These are phyloP conservation scores for Polyommatus iphigenia DNA, from an alignment of 2,888 invertebrate genomes.

Conservation along the genomic window DNA sequence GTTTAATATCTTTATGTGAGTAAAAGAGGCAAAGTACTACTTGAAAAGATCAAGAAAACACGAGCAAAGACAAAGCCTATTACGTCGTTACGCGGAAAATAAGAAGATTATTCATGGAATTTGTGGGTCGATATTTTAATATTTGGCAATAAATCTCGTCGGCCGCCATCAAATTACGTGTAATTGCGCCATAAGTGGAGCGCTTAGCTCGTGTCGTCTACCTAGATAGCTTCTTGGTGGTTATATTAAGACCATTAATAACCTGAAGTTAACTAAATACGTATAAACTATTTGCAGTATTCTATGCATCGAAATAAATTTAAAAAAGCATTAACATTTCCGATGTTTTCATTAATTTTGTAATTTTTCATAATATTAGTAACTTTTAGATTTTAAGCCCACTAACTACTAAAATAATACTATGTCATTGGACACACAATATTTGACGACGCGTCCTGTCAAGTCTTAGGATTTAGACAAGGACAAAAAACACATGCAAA, in stretches of 20 bases:
- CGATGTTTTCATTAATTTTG: too few relatives aligned
- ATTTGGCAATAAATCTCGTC: constrained; percentile 30
- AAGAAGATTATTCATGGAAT: neutral
- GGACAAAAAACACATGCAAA: neutral
- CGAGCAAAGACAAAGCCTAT: neutral
- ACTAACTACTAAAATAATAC: too few relatives aligned
- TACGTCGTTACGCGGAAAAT: neutral
- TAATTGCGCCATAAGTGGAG: constrained; percentile 58
- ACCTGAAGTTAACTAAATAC: neutral
- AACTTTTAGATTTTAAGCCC: too few relatives aligned
- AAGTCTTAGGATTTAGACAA: neutral
- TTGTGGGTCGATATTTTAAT: constrained; percentile 21
- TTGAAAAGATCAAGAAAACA: neutral
- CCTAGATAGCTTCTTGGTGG: neutral
- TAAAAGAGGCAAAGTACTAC: neutral
- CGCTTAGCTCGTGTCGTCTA: constrained; percentile 34
- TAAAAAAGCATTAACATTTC: too few relatives aligned
- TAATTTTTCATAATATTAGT: too few relatives aligned
- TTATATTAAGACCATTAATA: neutral
- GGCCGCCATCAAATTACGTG: constrained; percentile 48
- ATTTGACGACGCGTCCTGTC: too few relatives aligned
- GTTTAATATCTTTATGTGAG: too few relatives aligned
- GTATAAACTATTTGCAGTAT: too few relatives aligned
- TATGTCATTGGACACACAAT: too few relatives aligned
- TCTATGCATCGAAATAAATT: too few relatives aligned